Evolutionary conservation across 2,888 invertebrate genomes (phyloP), one percentile per base, ranked within the genome.

Genomic region (Pseudanteris insignis): DNA sequence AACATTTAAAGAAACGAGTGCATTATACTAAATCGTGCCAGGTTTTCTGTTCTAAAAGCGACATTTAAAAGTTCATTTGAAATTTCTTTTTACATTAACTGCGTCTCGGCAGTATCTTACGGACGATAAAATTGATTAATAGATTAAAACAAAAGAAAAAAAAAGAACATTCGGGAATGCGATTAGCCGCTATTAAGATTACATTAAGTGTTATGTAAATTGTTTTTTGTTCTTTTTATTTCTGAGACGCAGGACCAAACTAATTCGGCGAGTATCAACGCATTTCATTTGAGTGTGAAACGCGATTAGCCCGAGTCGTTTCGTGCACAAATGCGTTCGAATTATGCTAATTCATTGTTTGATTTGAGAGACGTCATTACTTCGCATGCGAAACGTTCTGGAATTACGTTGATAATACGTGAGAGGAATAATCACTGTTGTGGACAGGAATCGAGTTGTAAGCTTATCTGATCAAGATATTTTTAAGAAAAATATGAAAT

Each of bases 351-450:
- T 21, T 3, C 25, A 48, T 43, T 25, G 47, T 41, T 36, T 41
- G 47, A 30, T 47, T 47, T 47, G 40, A 29, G 36, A 48, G 37
- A 48, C 28, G 37, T 48, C 36, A 57, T 57, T 48, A 47, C 46
- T 28, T 11, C 36, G 47, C 36, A 48, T 41, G 55, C 41, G 38
- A 57, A 57, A 57, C 47, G 36, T 47, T 44, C 30, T 14, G 48
- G 32, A 48, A 48, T 48, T 48, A 36, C 55, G 37, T 25, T 32
- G 57, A 28, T 44, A 33, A 50, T 44, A 58, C 48, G 50, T 50
- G 57, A 50, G 50, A 44, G 30, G 44, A 41, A 51, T 58, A 51
- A n/a, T n/a, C n/a, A n/a, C n/a, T n/a, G n/a, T n/a, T n/a, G n/a
- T n/a, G n/a, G n/a, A n/a, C n/a, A n/a, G n/a, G n/a, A n/a, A n/a